phyloP scores from a whole-genome alignment of 2,113 vertebrate genomes.

The Lagopus muta region DNA sequence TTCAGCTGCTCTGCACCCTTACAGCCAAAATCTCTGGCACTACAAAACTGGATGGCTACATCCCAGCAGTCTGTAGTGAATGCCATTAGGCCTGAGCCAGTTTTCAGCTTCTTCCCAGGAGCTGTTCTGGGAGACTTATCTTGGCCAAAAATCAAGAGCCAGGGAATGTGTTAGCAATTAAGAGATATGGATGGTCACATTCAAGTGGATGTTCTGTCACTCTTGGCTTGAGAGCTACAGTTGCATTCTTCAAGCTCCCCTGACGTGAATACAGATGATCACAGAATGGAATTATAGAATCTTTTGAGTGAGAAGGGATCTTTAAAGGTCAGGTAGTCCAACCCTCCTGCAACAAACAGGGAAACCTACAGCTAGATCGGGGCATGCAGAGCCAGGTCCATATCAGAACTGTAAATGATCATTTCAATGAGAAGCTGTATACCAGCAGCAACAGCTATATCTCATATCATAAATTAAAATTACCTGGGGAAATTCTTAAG shows the following conservation, averaged over 20 bases:
- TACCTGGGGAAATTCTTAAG: fast-evolving
- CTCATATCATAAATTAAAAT: neutral
- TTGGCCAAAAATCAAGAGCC: neutral
- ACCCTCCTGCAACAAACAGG: too few relatives aligned
- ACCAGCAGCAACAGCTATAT: neutral
- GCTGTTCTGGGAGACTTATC: neutral
- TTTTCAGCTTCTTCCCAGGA: neutral
- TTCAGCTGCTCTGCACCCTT: neutral
- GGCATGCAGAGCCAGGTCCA: too few relatives aligned
- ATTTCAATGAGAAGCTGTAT: neutral
- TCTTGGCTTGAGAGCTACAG: neutral
- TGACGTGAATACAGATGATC: neutral
- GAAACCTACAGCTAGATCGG: too few relatives aligned
- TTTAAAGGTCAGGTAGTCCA: too few relatives aligned
- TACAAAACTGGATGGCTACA: neutral
- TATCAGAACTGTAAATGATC: neutral
- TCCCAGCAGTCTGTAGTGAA: neutral
- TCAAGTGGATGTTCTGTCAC: neutral
- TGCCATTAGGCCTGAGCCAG: neutral
- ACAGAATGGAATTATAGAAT: too few relatives aligned
- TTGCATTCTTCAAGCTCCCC: neutral
- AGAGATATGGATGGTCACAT: neutral
- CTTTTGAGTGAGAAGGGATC: too few relatives aligned
- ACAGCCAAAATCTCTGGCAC: neutral
- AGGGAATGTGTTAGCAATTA: neutral